Conservation (phyloP, 2,113 vertebrate species). For the Phoxinus phoxinus region DNA sequence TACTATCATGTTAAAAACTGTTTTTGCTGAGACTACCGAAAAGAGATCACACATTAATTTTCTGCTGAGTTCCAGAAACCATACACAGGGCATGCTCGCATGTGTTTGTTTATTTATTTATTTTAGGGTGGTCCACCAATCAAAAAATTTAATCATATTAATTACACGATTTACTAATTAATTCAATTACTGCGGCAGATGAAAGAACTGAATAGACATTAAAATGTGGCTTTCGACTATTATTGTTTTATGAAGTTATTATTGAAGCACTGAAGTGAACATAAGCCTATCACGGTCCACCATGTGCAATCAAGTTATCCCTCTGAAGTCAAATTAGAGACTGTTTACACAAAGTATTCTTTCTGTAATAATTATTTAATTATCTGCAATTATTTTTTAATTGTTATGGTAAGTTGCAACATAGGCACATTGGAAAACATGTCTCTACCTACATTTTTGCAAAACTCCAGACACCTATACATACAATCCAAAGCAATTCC, state of each 20-base stretch:
- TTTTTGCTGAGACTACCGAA: conserved; percentile 54
- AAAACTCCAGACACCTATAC: not conserved
- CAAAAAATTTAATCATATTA: not conserved
- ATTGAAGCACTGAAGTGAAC: no score
- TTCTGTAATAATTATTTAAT: no score
- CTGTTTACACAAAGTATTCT: not conserved
- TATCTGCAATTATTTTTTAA: no score
- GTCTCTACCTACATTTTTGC: not conserved
- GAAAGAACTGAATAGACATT: not conserved
- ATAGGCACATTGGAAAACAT: not conserved
- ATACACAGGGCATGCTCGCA: conserved; percentile 26
- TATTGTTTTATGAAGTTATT: no score
- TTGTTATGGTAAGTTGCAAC: not conserved
- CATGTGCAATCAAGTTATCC: not conserved
- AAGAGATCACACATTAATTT: conserved; percentile 56
- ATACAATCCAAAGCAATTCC: not conserved
- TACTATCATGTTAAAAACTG: conserved; percentile 56
- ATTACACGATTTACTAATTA: not conserved
- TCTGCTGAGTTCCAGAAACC: conserved; percentile 53
- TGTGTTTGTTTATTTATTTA: not conserved
- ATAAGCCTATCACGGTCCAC: not conserved
- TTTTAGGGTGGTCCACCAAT: not conserved
- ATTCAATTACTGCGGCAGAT: not conserved
- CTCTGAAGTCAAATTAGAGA: no score
- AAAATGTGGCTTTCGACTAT: not conserved